Evolutionary conservation across 2,797 vertebrate species (phyloP).

Genomic region (Oreonectes daqikongensis): DNA sequence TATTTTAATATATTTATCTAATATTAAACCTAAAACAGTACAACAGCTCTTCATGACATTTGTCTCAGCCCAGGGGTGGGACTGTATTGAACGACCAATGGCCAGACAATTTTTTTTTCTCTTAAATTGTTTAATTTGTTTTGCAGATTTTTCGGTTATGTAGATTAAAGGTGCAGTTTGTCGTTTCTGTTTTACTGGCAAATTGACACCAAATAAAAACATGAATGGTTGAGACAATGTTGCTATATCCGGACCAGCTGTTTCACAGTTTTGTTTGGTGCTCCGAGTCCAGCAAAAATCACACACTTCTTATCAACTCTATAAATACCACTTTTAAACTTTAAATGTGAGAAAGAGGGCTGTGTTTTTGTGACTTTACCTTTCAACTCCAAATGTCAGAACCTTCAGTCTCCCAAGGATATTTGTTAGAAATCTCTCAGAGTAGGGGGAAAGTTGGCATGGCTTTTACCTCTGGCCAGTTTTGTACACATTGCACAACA

Average conservation of each 20-base stretch:
- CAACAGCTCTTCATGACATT: too few species aligned
- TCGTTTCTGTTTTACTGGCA: too few species aligned
- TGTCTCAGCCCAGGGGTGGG: too few species aligned
- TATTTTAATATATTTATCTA: too few species aligned
- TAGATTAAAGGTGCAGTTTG: too few species aligned
- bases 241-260: neutral
- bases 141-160: too few species aligned
- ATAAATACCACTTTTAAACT: neutral
- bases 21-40: too few species aligned
- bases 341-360: neutral
- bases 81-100: too few species aligned
- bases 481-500: slow-evolving; percentile 39
- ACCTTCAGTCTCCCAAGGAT: neutral
- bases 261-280: neutral
- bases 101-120: too few species aligned
- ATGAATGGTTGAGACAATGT: neutral
- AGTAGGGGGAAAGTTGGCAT: neutral
- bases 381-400: slow-evolving; percentile 32
- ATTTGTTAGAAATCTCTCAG: slow-evolving; percentile 4
- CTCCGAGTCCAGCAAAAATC: neutral
- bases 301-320: neutral
- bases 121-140: too few species aligned
- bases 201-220: too few species aligned
- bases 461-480: slow-evolving; percentile 7
- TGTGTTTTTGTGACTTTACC: neutral